These are phyloP conservation scores for Scaptomyza cyrtandrae DNA, from an alignment of 2,888 invertebrate species.

Conservation along the genomic window DNA sequence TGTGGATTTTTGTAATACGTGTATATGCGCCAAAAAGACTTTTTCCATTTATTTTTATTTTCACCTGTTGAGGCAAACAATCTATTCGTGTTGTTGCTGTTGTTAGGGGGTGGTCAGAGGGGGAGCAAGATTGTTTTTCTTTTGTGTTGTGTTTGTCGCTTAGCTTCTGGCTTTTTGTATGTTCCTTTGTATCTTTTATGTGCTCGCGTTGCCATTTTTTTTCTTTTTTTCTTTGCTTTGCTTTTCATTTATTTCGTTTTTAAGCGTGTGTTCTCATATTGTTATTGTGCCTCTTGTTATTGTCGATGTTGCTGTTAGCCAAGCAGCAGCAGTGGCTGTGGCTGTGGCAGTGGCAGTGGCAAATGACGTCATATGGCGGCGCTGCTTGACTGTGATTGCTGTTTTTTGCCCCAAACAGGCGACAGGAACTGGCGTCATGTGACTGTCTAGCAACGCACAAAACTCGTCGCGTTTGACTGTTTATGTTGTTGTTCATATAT, in stretches of 20 bases:
- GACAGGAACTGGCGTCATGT: conserved; percentile 48
- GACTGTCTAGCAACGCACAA: conserved; percentile 52
- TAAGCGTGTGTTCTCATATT: background rate
- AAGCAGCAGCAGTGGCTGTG: background rate
- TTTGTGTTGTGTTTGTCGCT: conserved; percentile 20
- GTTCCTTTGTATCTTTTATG: conserved; percentile 16
- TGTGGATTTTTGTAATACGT: background rate
- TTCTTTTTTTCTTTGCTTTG: background rate
- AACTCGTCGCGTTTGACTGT: conserved; percentile 25
- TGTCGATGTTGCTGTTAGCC: conserved; percentile 19
- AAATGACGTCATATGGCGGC: conserved; percentile 38
- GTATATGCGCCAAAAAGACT: conserved; percentile 7
- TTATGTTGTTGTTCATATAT: conserved; percentile 21
- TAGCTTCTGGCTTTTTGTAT: conserved; percentile 28
- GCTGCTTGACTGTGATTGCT: conserved; percentile 36
- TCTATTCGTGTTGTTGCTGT: conserved; percentile 28
- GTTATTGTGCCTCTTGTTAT: conserved; percentile 18
- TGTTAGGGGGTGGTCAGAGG: conserved; percentile 8
- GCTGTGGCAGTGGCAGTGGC: background rate
- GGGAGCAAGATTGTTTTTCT: background rate
- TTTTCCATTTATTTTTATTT: conserved; percentile 16
- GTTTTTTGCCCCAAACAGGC: conserved; percentile 21
- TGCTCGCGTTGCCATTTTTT: conserved; percentile 1
- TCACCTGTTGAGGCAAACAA: conserved; percentile 73
- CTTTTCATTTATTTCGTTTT: background rate